Conservation (phyloP, 2,113 vertebrate genomes). For the Gnathonemus echidnorhynchus region DNA sequence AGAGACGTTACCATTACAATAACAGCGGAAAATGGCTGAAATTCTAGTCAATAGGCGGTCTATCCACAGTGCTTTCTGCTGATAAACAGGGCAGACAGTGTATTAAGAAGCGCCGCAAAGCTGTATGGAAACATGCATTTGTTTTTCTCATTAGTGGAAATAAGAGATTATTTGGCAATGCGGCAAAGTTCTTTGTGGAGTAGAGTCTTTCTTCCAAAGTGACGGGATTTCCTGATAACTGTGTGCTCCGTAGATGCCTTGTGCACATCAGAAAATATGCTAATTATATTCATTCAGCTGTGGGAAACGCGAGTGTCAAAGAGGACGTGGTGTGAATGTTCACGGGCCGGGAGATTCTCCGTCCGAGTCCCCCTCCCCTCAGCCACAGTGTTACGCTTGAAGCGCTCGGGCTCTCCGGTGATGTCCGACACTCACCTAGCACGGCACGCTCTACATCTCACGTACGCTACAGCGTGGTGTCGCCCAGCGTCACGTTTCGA, state of each 20-base stretch:
- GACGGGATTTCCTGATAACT: background rate
- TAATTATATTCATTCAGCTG: background rate
- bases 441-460: background rate
- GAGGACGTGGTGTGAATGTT: background rate
- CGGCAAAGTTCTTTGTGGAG: background rate
- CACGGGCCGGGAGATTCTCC: background rate
- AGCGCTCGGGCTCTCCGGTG: background rate
- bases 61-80: background rate
- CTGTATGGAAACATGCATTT: background rate
- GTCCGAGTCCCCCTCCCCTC: background rate
- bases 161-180: background rate
- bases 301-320: background rate
- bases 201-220: background rate
- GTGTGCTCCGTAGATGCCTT: background rate
- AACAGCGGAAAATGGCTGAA: background rate
- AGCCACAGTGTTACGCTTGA: background rate
- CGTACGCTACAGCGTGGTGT: no score
- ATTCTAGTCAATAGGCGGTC: background rate
- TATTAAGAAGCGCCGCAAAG: background rate
- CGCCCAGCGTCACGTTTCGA: background rate
- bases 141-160: constrained; percentile 1
- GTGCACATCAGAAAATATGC: background rate
- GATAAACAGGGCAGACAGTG: no score
- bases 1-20: background rate
- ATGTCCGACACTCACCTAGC: background rate